Evolutionary conservation across 2,888 invertebrate genomes (phyloP), one percentile per base, ranked within the genome.

Genomic region (Xylota sylvarum): DNA sequence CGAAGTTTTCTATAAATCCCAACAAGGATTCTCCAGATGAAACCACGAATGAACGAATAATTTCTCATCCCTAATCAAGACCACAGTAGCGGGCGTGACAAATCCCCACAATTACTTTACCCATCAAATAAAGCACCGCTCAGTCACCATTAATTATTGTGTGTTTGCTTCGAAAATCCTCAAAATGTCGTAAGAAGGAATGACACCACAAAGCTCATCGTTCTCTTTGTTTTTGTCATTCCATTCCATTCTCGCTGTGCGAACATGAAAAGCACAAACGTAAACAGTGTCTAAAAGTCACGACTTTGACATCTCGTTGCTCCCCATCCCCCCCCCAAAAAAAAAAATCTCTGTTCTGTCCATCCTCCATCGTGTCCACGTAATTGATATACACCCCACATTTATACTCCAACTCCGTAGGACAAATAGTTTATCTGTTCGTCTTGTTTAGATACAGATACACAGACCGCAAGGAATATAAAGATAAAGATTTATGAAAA

Each of bases 381-480:
- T 85, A 85, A 85, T 81, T 85, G 76, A 85, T 81, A 85, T 85
- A 85, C 80, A 76, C 80, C 60, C 69, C 80, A 46, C 65, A 62
- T 55, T 56, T 55, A 19, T 27, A 23, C 27, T 6, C 55, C 43
- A 6, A 48, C 27, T 43, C 14, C 46, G 10, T 17, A 17, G 14
- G 10, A 19, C 78, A 76, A 70, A 58, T 69, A 65, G 30, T 52
- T 60, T 67, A 81, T 80, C 70, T 80, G 65, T 62, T 72, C 40
- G 74, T 9, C 55, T 46, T 81, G 72, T 80, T 65, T 76, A 58
- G 50, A 70, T 62, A 58, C 30, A 32, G 12, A 70, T 12, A 46
- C 23, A 10, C 7, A 6, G 14, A 23, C 30, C 40, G 6, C 27
- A 30, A 40, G 56, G 27, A 58, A 48, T 19, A 65, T 55, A 50